These are phyloP conservation scores for Mimachlamys varia DNA, from an alignment of 2,888 invertebrate species.

Conservation along the genomic window DNA sequence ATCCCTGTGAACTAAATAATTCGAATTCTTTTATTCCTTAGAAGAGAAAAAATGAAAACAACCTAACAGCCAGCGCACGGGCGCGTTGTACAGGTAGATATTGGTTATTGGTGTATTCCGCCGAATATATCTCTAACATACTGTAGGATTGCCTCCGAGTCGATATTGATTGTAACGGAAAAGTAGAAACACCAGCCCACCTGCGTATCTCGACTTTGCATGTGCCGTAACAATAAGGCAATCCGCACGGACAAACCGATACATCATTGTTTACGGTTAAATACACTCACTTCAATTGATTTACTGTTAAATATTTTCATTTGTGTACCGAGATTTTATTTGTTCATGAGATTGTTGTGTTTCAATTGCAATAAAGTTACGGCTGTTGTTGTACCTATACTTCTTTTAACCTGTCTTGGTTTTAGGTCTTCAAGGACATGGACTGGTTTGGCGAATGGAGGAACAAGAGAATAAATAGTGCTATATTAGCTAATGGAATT, in stretches of 20 bases:
- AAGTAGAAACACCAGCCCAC: constrained; percentile 9
- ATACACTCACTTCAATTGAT: background rate
- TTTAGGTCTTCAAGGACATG: too few relatives aligned
- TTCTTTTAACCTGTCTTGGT: background rate
- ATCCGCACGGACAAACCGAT: constrained; percentile 1
- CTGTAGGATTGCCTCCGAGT: background rate
- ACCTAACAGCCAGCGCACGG: background rate
- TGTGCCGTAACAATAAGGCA: background rate
- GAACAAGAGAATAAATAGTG: too few relatives aligned
- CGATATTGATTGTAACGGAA: constrained; percentile 12
- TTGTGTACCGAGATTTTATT: background rate
- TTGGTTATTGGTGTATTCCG: background rate
- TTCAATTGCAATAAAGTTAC: background rate
- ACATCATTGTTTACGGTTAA: background rate
- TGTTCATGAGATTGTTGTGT: background rate
- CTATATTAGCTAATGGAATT: too few relatives aligned
- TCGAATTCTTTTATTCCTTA: constrained; percentile 7
- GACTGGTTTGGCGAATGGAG: too few relatives aligned
- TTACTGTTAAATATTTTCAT: background rate
- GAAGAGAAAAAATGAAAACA: constrained; percentile 25
- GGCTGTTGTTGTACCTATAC: background rate
- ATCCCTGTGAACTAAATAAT: constrained; percentile 18
- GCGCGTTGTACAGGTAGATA: background rate
- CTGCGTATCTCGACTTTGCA: constrained; percentile 12
- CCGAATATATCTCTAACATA: constrained; percentile 1